Evolutionary conservation across 2,113 vertebrate genomes (phyloP).

Genomic region (Bubo bubo): DNA sequence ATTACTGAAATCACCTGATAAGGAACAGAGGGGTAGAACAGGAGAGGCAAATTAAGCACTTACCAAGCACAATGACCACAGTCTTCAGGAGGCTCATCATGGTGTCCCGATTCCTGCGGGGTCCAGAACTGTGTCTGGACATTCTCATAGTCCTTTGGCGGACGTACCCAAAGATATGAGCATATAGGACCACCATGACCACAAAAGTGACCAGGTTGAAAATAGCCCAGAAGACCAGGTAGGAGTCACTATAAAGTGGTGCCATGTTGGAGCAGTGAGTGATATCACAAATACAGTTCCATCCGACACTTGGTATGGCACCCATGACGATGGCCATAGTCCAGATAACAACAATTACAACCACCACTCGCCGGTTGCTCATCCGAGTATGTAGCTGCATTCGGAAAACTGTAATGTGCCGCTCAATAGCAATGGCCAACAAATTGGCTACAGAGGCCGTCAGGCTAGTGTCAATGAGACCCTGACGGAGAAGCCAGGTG

Average conservation of each 20-base stretch:
- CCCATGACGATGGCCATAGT: slow-evolving; percentile 99
- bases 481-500: slow-evolving; percentile 96
- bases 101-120: slow-evolving; percentile 93
- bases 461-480: slow-evolving; percentile 96
- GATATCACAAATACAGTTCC: slow-evolving; percentile 97
- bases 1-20: not conserved
- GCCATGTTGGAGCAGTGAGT: slow-evolving; percentile 96
- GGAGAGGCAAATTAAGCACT: slow-evolving; percentile 62
- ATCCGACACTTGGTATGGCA: slow-evolving; percentile 95
- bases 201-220: slow-evolving; percentile 98
- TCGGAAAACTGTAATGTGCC: slow-evolving; percentile 97
- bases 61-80: slow-evolving; percentile 95
- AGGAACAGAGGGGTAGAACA: not conserved
- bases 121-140: slow-evolving; percentile 96
- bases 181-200: slow-evolving; percentile 97
- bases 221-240: slow-evolving; percentile 97
- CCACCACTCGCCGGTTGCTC: slow-evolving; percentile 95
- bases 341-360: slow-evolving; percentile 98
- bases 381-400: slow-evolving; percentile 99
- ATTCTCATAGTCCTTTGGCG: slow-evolving; percentile 99
- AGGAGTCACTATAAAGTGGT: slow-evolving; percentile 97
- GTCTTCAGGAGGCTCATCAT: slow-evolving; percentile 99
- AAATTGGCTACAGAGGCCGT: slow-evolving; percentile 96
- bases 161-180: slow-evolving; percentile 98
- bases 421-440: slow-evolving; percentile 95